Evolutionary conservation across 2,888 invertebrate species (phyloP).

Genomic region (Linyphia triangularis): DNA sequence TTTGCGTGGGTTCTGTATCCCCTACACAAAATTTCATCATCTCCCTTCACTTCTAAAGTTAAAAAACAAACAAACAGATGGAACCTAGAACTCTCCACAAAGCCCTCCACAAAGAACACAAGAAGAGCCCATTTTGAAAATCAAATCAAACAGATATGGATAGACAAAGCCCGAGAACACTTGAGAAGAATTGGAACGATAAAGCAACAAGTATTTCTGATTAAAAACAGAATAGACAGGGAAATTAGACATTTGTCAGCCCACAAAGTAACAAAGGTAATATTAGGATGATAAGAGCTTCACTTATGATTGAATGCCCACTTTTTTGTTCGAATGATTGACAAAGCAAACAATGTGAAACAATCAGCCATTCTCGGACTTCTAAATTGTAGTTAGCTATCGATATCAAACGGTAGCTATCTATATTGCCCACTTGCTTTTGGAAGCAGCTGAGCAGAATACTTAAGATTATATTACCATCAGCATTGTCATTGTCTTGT

Average conservation of each 20-base stretch:
- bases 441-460: too few species aligned
- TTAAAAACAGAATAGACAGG: background rate
- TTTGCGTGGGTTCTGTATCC: too few species aligned
- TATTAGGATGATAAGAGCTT: background rate
- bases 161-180: background rate
- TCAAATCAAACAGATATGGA: background rate
- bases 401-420: background rate
- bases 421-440: background rate
- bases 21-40: too few species aligned
- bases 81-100: too few species aligned
- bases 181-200: background rate
- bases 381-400: background rate
- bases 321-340: background rate
- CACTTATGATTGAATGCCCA: background rate
- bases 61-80: too few species aligned
- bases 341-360: background rate
- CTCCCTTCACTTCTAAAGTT: too few species aligned
- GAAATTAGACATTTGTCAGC: background rate
- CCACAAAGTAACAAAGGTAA: background rate
- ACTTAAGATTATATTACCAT: background rate
- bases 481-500: background rate
- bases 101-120: background rate
- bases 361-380: background rate
- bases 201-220: background rate
- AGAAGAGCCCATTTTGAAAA: background rate